phyloP scores from a whole-genome alignment of 2,797 vertebrate genomes.

The Mastacembelus armatus region DNA sequence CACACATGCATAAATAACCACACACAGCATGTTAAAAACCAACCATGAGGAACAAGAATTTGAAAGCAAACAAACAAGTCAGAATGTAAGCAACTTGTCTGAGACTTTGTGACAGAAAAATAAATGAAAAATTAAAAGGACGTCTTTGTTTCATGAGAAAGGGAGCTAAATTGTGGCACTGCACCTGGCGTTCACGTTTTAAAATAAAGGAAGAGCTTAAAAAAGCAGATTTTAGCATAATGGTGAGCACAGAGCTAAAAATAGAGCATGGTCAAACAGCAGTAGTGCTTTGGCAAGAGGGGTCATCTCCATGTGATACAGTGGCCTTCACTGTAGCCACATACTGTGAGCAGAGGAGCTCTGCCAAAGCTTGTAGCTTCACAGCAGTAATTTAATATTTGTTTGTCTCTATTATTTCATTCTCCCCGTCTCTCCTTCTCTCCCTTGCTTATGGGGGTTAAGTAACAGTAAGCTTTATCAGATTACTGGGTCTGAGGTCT shows the following conservation, averaged over 20 bases:
- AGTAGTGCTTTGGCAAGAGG: constrained; percentile 77
- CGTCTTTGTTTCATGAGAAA: constrained; percentile 62
- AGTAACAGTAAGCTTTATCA: constrained; percentile 84
- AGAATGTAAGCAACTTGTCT: constrained; percentile 74
- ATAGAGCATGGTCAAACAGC: constrained; percentile 84
- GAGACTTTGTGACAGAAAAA: constrained; percentile 66
- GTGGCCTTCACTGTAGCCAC: constrained; percentile 60
- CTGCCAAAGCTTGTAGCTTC: constrained; percentile 80
- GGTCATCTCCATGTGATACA: constrained; percentile 80
- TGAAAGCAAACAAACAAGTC: constrained; percentile 79
- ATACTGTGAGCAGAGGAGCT: constrained; percentile 67
- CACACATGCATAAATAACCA: constrained; percentile 77
- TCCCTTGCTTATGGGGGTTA: constrained; percentile 70
- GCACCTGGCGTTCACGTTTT: constrained; percentile 43
- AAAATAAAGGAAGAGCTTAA: constrained; percentile 5
- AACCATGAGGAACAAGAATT: constrained; percentile 67
- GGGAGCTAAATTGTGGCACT: constrained; percentile 64
- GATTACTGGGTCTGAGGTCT: constrained; percentile 89
- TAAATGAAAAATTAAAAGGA: constrained; percentile 58
- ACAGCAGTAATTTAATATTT: constrained; percentile 82
- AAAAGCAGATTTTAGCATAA: constrained; percentile 75
- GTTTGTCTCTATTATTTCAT: constrained; percentile 79
- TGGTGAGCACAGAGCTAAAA: constrained; percentile 82
- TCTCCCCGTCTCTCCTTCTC: constrained; percentile 48
- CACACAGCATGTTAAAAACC: constrained; percentile 68